Base-by-base conservation (phyloP, 2,888 invertebrate species). In the Mystacides longicornis region DNA sequence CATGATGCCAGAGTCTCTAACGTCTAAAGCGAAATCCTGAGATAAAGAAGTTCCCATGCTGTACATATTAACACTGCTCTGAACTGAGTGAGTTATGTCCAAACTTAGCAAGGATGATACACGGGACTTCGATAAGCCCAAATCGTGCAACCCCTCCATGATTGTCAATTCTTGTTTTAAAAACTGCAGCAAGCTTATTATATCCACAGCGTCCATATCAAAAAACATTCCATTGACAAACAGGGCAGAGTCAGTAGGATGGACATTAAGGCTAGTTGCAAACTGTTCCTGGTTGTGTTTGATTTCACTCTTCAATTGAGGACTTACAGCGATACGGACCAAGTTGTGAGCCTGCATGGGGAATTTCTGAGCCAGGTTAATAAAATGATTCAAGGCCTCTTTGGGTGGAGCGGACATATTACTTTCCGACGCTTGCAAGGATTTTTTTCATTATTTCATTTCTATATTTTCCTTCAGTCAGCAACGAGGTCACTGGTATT, bases 341-440 rank as follows among this genome's bases (percentile, higher is more conserved):
- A 98, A 73, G 1, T 90, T 87, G 66, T 93, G 88, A 0, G 94
- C 92, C 85, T 85, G 63, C 78, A 90, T 87, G 2, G 99, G 99
- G 67, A 99, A 99, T 74, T 99, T 99, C 70, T 98, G 98, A 2
- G 95, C 88, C 59, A 95, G 88, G 65, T 94, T 92, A 37, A 87
- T 85, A 52, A 99, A 81, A 11, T 90, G 83, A 68, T 86, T 83
- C 2, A 99, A 75, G 0, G 92, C 86, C 65, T 95, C 92, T 56
- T 86, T 85, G 5, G 84, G 82, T 9, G 91, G 86, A 0, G 91
- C 85, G 62, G 83, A 85, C 63, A 90, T 82, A 23, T 94, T 86
- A 52, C 90, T 84, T 63, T 92, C 89, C 1, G 95, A 93, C 0
- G 98, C 97, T 72, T 98, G 97, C 66, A 94, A 80, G 67, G 95